Conservation (phyloP, 2,888 invertebrate genomes). For the Nemapogon koenigi region DNA sequence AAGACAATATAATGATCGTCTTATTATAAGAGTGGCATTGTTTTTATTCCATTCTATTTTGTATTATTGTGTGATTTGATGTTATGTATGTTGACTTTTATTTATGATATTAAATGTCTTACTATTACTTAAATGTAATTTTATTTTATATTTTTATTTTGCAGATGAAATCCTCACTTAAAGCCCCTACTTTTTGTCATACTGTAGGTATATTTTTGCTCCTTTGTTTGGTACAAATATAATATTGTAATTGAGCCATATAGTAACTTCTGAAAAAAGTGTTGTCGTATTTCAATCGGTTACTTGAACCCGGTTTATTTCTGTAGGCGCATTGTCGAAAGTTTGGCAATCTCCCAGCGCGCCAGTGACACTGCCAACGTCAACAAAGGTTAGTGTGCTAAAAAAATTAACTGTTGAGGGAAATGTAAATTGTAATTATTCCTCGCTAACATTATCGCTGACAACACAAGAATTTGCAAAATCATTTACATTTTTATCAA, state of each 20-base stretch:
- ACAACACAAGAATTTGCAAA: no score
- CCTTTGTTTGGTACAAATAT: no score
- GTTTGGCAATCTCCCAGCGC: slow-evolving; percentile 49
- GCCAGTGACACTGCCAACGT: slow-evolving; percentile 55
- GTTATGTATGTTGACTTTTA: slow-evolving; percentile 34
- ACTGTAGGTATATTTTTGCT: no score
- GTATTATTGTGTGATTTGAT: slow-evolving; percentile 43
- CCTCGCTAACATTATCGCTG: no score
- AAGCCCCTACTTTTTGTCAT: no score
- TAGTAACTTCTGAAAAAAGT: slow-evolving; percentile 1
- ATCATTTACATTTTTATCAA: no score
- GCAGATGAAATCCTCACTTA: no score
- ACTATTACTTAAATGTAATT: no score
- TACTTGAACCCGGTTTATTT: slow-evolving; percentile 44
- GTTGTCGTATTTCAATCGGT: slow-evolving; percentile 23
- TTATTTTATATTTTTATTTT: no score
- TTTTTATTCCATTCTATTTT: slow-evolving; percentile 43
- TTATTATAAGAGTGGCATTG: slow-evolving; percentile 22
- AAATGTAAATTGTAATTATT: slow-evolving; percentile 25
- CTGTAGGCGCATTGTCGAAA: slow-evolving; percentile 49
- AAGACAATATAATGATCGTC: background rate
- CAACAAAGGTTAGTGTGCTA: slow-evolving; percentile 55
- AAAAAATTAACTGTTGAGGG: slow-evolving; percentile 32
- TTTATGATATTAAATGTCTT: slow-evolving; percentile 24
- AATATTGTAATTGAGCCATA: no score